Evolutionary conservation across 2,888 invertebrate genomes (phyloP), one percentile per base, ranked within the genome.

Genomic region (Aquatica leii): DNA sequence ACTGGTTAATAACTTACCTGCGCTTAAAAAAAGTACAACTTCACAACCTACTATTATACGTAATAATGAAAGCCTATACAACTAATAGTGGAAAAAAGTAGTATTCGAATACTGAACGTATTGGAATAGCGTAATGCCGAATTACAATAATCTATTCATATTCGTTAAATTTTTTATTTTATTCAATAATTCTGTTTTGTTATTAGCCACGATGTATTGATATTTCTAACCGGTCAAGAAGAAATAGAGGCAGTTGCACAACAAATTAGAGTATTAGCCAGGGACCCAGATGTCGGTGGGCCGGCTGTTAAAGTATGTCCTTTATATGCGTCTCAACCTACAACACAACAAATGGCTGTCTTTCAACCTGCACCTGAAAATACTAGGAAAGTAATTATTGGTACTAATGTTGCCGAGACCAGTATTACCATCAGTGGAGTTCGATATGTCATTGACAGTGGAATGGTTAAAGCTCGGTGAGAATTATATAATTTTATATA

Each of bases 321-420:
- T 0, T 86, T 99, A 77, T 97, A 98, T 81, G 95, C 97, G 2
- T 92, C 96, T 66, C 84, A 98, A 59, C 92, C 97, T 0, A 89
- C 93, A 40, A 84, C 87, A 15, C 94, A 94, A 73, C 96, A 98
- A 82, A 84, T 97, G 76, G 90, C 91, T 77, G 95, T 94, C 15
- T 97, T 97, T 84, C 85, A 88, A 63, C 86, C 87, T 0, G 85
- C 90, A 1, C 89, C 92, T 1, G 82, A 86, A 2, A 91, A 90
- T 62, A 88, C 88, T 14, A 86, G 98, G 56, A 99, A 98, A 84
- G 89, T 98, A 18, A 90, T 99, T 21, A 85, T 99, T 51, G 91
- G 97, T 4, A 99, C 99, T 24, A 99, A 99, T 80, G 94, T 99
- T 68, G 98, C 99, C 0, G 99, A 99, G 84, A 96, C 98, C 0